These are phyloP conservation scores for Rutpela maculata DNA, from an alignment of 2,888 invertebrate species.

Conservation along the genomic window DNA sequence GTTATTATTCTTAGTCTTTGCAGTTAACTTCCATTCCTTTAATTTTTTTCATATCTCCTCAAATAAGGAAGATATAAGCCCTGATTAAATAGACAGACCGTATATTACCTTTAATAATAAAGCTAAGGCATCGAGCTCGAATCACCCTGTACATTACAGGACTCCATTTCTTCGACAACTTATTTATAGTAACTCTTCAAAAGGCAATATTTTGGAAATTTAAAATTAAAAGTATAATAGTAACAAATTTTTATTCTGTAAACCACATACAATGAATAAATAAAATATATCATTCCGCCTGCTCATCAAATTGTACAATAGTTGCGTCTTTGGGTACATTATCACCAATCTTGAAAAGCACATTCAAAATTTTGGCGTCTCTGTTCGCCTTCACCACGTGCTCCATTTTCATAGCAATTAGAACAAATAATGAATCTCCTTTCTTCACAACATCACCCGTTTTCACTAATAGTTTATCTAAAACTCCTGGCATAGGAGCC, in stretches of 20 bases:
- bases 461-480: constrained; percentile 92
- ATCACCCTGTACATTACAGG: too few species aligned
- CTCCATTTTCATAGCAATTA: constrained; percentile 99
- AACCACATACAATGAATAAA: neutral
- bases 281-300: neutral
- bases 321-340: constrained; percentile 86
- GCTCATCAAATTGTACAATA: constrained; percentile 77
- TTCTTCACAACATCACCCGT: constrained; percentile 88
- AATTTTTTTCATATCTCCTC: too few species aligned
- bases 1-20: too few species aligned
- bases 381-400: constrained; percentile 91
- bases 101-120: too few species aligned
- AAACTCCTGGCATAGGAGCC: constrained; percentile 97
- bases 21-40: too few species aligned
- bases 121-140: too few species aligned
- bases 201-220: neutral
- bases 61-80: too few species aligned
- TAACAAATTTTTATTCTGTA: neutral
- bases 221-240: neutral
- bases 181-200: too few species aligned
- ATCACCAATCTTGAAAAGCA: constrained; percentile 86
- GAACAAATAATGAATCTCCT: constrained; percentile 93
- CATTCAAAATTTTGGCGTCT: constrained; percentile 84
- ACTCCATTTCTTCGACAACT: too few species aligned
- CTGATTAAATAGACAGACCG: too few species aligned